A percentile compares a stretch with the other conserved stretches of the same genome.
phyloP scores from a whole-genome alignment of 2,113 vertebrate genomes.

The Dasypus novemcinctus region DNA sequence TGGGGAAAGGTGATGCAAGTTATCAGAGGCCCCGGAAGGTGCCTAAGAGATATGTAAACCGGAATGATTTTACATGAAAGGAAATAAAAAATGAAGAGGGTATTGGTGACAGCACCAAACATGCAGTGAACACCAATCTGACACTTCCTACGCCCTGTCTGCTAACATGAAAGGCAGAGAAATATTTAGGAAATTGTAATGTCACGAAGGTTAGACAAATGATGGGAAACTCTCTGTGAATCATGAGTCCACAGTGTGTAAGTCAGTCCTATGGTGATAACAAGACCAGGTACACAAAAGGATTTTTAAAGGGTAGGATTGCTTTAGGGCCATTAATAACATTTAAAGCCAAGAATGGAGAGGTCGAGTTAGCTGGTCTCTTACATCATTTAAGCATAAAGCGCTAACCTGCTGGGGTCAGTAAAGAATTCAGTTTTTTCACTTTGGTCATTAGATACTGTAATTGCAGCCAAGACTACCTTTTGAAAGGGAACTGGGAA shows the following conservation, averaged over 20 bases:
- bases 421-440: constrained; percentile 51
- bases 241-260: background rate
- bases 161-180: background rate
- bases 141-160: background rate
- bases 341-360: background rate
- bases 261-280: background rate
- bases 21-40: background rate
- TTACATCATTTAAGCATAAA: background rate
- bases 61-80: background rate
- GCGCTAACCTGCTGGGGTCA: background rate
- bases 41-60: background rate
- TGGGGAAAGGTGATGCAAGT: background rate
- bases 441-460: background rate
- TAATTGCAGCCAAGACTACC: background rate
- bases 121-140: no score
- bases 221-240: background rate
- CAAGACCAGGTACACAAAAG: background rate
- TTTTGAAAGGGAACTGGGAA: background rate
- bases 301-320: background rate
- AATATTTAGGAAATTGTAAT: background rate
- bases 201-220: constrained; percentile 14
- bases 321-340: constrained; percentile 33
- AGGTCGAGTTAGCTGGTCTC: constrained; percentile 2
- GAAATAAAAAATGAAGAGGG: background rate
- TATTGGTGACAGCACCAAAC: background rate